Evolutionary conservation across 2,797 vertebrate species (phyloP), one percentile per base, ranked within the genome.

Genomic region (Psittacula echo): DNA sequence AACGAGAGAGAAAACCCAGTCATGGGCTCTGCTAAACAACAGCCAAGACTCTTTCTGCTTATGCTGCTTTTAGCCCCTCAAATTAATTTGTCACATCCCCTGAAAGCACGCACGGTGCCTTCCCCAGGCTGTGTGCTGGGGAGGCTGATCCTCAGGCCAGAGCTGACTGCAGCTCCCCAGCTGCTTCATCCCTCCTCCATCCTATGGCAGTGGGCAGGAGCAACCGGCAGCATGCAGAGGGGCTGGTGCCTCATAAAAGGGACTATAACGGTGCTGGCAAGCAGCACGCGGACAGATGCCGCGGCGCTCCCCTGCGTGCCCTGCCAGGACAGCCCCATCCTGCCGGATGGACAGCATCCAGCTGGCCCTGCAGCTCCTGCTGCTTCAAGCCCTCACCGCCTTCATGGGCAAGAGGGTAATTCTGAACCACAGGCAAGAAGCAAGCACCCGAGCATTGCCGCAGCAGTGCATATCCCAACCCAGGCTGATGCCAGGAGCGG

Each of bases 161-260:
- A 91, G 87, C 76, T 94, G 85, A 85, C 79, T 94, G 89, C 60
- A 39, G 90, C 93, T 95, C 79, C 92, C 76, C 94, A 93, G 92
- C 94, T 94, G 94, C 95, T 1, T 26, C 85, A 66, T 81, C 85
- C 94, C 72, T 94, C 79, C 93, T 95, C 89, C 76, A 48, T 50
- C 87, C 93, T 83, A 77, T 7, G 3, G 89, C 87, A 89, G 75
- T 0, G 6, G 90, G 89, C 95, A 91, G 85, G 85, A 77, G 80
- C 82, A 90, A 87, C 90, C 53, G 79, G 93, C 94, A 87, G 94
- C 89, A 91, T 53, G 72, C 1, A 0, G 87, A 90, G 76, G 91
- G 80, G 83, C 91, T 95, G 95, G 93, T 94, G 95, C 51, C 93
- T 95, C 60, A 45, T 91, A 94, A 96, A 93, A 90, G 73, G 93